Evolutionary conservation across 2,888 invertebrate genomes (phyloP), one percentile per base, ranked within the genome.

Genomic region (Gonocerus acuteangulatus): DNA sequence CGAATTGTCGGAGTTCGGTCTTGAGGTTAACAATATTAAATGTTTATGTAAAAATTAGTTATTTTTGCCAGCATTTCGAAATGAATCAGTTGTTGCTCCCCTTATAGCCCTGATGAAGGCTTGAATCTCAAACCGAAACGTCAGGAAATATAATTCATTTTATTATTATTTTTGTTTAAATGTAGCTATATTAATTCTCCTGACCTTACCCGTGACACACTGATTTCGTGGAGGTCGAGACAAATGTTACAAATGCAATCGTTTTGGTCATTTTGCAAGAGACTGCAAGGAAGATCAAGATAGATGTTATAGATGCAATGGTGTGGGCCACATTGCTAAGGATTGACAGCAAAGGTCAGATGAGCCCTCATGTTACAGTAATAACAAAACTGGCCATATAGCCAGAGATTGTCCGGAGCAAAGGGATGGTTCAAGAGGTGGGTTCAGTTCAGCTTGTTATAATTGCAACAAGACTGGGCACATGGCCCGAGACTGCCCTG

Each of bases 161-260:
- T n/a, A n/a, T n/a, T n/a, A n/a, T n/a, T n/a, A n/a, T n/a, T n/a
- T n/a, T n/a, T n/a, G n/a, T n/a, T n/a, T n/a, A n/a, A n/a, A n/a
- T n/a, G n/a, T n/a, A n/a, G n/a, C n/a, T n/a, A n/a, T n/a, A n/a
- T n/a, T n/a, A n/a, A n/a, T n/a, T n/a, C n/a, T n/a, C n/a, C n/a
- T n/a, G n/a, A n/a, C n/a, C n/a, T n/a, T n/a, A n/a, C n/a, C n/a
- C n/a, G n/a, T n/a, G n/a, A n/a, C n/a, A n/a, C n/a, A n/a, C n/a
- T n/a, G 73, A 62, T 74, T 71, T 42, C 77, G 76, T 65, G 76
- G 78, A 56, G 79, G 82, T 69, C 85, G 88, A 69, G 92, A 93
- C 72, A 93, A 94, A 80, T 94, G 94, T 82, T 94, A 89, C 83
- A 94, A 94, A 80, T 95, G 94, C 79, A 93, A 93, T 79, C 86